Evolutionary conservation across 30 jellyfish, hydroid and myxozoan species (phyloP).

Genomic region (Aurelia coerulea): DNA sequence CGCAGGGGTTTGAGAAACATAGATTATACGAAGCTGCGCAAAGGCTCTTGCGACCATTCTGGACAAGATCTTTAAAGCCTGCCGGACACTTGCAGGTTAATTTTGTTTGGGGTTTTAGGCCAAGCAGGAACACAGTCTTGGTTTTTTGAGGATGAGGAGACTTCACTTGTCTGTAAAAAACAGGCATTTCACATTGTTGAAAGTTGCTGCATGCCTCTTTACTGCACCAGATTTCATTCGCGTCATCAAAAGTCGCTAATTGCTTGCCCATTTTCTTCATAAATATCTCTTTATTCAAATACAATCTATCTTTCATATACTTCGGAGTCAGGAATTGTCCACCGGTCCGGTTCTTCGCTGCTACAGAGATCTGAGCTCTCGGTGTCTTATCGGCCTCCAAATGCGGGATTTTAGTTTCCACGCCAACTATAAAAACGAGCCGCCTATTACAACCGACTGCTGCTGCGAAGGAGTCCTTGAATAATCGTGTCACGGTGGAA

Average conservation of each 20-base stretch:
- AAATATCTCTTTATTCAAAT: constrained; percentile 60
- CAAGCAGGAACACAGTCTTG: constrained; percentile 87
- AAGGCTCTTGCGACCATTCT: neutral
- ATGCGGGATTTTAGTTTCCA: constrained; percentile 30
- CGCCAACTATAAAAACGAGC: constrained; percentile 82
- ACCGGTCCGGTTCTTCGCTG: constrained; percentile 79
- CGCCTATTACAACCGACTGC: constrained; percentile 86
- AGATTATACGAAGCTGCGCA: constrained; percentile 78
- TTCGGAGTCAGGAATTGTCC: constrained; percentile 71
- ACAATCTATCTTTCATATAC: constrained; percentile 76
- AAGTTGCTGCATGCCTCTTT: constrained; percentile 73
- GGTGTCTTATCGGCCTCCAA: constrained; percentile 28
- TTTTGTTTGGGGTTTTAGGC: constrained; percentile 65
- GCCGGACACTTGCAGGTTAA: constrained; percentile 70
- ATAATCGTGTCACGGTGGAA: constrained; percentile 53
- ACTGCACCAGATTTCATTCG: constrained; percentile 88
- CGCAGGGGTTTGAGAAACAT: constrained; percentile 94
- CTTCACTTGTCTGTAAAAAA: constrained; percentile 25
- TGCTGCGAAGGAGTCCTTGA: constrained; percentile 82
- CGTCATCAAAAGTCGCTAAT: constrained; percentile 80
- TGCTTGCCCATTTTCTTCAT: constrained; percentile 40
- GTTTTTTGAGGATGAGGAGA: constrained; percentile 23
- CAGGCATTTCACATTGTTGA: constrained; percentile 63
- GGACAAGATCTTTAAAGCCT: constrained; percentile 74
- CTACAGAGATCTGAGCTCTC: constrained; percentile 82